Conservation (phyloP, 1,140 invertebrate species). For the Phymorhynchus buccinoides region DNA sequence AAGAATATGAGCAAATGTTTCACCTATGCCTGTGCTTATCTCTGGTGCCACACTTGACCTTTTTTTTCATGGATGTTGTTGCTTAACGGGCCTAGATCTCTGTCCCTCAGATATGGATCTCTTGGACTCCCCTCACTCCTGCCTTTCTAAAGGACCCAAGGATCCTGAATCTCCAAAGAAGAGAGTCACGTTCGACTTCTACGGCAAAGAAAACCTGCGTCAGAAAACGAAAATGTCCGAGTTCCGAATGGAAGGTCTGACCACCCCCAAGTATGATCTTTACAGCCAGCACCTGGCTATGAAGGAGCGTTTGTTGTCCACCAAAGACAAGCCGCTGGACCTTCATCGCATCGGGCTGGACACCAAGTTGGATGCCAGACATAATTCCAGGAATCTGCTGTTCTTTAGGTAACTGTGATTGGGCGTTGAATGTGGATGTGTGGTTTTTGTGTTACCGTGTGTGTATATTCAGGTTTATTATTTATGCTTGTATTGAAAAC, state of each 20-base stretch:
- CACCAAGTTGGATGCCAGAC: conserved; percentile 31
- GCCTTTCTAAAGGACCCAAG: conserved; percentile 59
- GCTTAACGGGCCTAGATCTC: not conserved
- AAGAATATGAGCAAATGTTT: not conserved
- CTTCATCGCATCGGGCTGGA: conserved; percentile 47
- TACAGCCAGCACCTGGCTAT: conserved; percentile 55
- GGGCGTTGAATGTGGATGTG: not conserved
- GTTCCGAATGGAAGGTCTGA: conserved; percentile 32
- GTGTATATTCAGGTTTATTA: not conserved
- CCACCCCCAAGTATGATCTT: conserved; percentile 46
- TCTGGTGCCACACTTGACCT: not conserved
- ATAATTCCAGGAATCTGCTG: conserved; percentile 56
- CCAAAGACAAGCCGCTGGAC: conserved; percentile 59
- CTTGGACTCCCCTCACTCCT: conserved; percentile 52
- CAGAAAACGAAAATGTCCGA: conserved; percentile 50
- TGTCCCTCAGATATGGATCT: conserved; percentile 38
- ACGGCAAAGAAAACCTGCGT: conserved; percentile 65
- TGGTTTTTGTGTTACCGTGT: not conserved
- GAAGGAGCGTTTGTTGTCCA: conserved; percentile 62
- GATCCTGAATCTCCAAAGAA: conserved; percentile 66
- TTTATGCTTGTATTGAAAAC: not conserved
- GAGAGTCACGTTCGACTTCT: conserved; percentile 66
- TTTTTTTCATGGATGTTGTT: no score
- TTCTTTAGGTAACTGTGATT: conserved; percentile 52
- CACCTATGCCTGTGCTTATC: not conserved